Percentiles rank a stretch among this genome's conserved stretches.
Conservation (phyloP, 2,113 vertebrate genomes). For the Scatophagus argus region DNA sequence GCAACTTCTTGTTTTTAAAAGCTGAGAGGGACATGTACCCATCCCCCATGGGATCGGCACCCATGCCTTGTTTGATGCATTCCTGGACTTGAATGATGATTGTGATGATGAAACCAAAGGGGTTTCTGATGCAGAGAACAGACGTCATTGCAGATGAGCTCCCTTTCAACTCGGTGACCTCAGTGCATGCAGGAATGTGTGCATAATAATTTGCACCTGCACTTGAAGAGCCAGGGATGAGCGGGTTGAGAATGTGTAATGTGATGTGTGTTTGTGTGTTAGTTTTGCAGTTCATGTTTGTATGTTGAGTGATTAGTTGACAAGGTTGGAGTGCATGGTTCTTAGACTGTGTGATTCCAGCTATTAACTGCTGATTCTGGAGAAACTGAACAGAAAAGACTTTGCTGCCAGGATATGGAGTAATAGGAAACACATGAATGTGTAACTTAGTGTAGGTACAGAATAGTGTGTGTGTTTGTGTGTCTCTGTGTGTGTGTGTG, state of each 20-base stretch:
- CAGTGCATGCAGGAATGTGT: conserved; percentile 46
- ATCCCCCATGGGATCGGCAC: no score
- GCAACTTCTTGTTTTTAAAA: no score
- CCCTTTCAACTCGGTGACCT: conserved; percentile 10
- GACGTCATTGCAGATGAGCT: conserved; percentile 30
- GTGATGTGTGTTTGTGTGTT: not conserved
- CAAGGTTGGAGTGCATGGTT: not conserved
- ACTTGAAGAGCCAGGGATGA: not conserved
- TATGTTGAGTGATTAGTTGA: not conserved
- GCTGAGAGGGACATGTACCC: no score
- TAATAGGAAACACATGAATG: conserved; percentile 76
- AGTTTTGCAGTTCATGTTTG: not conserved
- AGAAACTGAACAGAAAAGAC: conserved; percentile 45
- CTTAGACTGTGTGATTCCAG: conserved; percentile 40
- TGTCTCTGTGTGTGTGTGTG: conserved; percentile 27
- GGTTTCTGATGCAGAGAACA: conserved; percentile 1
- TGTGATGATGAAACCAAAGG: not conserved
- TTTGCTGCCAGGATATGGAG: conserved; percentile 54
- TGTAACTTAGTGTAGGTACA: conserved; percentile 21
- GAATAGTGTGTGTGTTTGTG: not conserved
- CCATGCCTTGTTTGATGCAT: not conserved
- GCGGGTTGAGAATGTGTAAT: not conserved
- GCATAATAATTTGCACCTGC: conserved; percentile 48
- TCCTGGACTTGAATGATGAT: not conserved
- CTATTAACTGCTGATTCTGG: conserved; percentile 63